These are phyloP conservation scores for Gallinago jamesoni DNA, from an alignment of 2,113 vertebrate genomes.

Conservation along the genomic window DNA sequence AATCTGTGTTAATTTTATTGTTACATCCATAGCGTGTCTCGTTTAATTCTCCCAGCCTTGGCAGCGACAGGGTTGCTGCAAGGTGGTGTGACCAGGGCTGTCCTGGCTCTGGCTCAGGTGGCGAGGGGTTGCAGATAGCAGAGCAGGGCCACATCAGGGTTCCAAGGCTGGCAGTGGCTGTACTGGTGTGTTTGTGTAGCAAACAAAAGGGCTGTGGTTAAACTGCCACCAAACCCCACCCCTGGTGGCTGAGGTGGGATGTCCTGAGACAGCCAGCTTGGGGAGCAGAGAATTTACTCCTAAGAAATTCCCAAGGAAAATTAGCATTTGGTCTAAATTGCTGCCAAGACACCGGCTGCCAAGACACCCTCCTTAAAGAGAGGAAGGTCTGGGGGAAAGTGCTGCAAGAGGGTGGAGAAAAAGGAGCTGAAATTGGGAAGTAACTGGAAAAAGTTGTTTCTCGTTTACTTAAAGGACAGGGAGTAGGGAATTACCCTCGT, in stretches of 20 bases:
- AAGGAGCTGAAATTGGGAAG: background rate
- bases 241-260: background rate
- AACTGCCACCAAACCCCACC: background rate
- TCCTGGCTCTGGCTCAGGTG: background rate
- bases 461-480: background rate
- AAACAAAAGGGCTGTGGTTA: background rate
- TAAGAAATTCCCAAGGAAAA: background rate
- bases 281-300: background rate
- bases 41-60: background rate
- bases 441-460: background rate
- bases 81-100: background rate
- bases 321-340: background rate
- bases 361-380: no score
- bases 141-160: background rate
- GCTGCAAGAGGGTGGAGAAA: background rate
- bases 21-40: background rate
- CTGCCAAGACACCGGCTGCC: background rate
- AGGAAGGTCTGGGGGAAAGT: background rate
- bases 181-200: background rate
- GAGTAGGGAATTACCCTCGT: background rate
- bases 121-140: background rate
- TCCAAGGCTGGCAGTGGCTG: background rate
- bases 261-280: accelerated
- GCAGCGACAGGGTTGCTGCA: background rate
- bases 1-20: background rate